Base-by-base conservation (phyloP, 2,888 invertebrate species). In the Dolomedes plantarius region DNA sequence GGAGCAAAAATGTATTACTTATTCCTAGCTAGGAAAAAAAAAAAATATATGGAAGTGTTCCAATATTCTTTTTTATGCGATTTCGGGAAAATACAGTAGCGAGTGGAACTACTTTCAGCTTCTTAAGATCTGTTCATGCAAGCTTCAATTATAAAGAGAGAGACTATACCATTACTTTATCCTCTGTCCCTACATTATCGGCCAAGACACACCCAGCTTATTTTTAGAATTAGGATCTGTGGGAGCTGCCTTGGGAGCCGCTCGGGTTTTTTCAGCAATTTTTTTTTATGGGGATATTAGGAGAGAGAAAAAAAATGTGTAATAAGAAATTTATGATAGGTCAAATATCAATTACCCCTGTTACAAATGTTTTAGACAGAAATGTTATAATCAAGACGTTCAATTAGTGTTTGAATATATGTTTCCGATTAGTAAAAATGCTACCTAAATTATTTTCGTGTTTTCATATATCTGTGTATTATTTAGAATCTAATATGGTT, bases 111-210 rank as follows among this genome's bases (percentile, higher is more conserved):
- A 29, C 64, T 16, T n/a, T 11, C 16, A 2, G 32, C n/a, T 32
- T 32, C 36, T 67, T 32, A 23, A 67, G 67, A 67, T 67, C 67
- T 32, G 29, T 64, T 65, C 23, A 46, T 16, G 19, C 56, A 16
- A 23, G 46, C 46, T 16, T n/a, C 6, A 56, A 23, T 56, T 23
- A 56, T 56, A 56, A 56, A 56, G 5, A 56, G 23, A 56, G 56
- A 23, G 19, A 56, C 6, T 23, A 23, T 23, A 11, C 19, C 16
- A 23, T 23, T 23, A 56, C 56, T 56, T 56, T n/a, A n/a, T n/a
- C n/a, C n/a, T n/a, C 16, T 6, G 56, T 3, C 56, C 56, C 56
- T 23, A 23, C 23, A 46, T 46, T 56, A 56, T 56, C 11, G 23
- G 11, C 5, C 23, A 2, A 2, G 56, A 16, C 56, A 56, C 56